These are phyloP conservation scores for Echinometra lucunter DNA, from an alignment of 53 echinoderm and acorn worm genomes.

Conservation along the genomic window DNA sequence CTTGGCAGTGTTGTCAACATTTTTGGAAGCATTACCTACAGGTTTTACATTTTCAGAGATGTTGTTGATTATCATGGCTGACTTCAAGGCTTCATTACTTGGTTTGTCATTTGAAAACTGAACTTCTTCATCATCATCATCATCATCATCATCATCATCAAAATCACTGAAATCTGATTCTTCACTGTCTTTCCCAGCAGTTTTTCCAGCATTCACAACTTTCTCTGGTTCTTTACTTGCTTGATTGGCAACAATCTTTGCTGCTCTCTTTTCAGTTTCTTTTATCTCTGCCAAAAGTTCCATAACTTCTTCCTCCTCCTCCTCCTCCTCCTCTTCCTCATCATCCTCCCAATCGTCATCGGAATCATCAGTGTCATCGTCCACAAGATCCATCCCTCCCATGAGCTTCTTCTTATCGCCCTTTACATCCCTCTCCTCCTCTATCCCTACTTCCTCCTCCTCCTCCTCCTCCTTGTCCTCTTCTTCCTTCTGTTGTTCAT, in stretches of 20 bases:
- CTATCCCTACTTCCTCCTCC: background rate
- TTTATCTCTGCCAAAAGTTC: slow-evolving; percentile 46
- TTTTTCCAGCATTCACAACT: background rate
- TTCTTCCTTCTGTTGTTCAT: slow-evolving; percentile 21
- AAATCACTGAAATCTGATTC: slow-evolving; percentile 23
- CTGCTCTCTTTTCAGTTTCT: slow-evolving; percentile 12
- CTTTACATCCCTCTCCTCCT: slow-evolving; percentile 5
- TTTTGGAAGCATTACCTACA: slow-evolving; percentile 26
- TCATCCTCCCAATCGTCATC: slow-evolving; percentile 53
- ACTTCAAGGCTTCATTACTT: slow-evolving; percentile 19
- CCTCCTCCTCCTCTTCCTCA: slow-evolving; percentile 47
- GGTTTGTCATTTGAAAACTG: background rate
- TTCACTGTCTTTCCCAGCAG: background rate
- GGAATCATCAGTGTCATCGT: slow-evolving; percentile 18
- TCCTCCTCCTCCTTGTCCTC: slow-evolving; percentile 24
- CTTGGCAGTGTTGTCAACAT: background rate
- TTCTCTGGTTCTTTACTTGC: slow-evolving; percentile 12
- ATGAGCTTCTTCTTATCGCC: slow-evolving; percentile 20
- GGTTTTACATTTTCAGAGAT: background rate
- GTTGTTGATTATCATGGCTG: slow-evolving; percentile 34
- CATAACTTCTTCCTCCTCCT: slow-evolving; percentile 48
- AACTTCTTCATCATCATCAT: slow-evolving; percentile 24
- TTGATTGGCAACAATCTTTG: background rate
- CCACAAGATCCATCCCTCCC: slow-evolving; percentile 21
- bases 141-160: slow-evolving; percentile 2